These are phyloP conservation scores for Otus sunia DNA, from an alignment of 2,113 vertebrate species.

Conservation along the genomic window DNA sequence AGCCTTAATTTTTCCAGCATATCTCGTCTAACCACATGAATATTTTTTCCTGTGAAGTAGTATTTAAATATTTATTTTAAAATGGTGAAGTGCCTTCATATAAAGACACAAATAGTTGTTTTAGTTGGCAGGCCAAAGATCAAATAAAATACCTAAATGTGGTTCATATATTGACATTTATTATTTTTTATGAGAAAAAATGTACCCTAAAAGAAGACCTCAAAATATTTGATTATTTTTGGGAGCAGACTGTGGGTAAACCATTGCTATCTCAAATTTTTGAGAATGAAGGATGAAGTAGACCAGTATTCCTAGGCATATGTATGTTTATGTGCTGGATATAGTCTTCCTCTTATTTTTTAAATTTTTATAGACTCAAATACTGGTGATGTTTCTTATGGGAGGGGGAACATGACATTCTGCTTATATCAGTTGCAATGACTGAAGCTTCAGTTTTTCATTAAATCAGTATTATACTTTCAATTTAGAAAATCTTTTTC, in stretches of 20 bases:
- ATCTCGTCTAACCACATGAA: conserved; percentile 59
- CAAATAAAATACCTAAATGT: conserved; percentile 23
- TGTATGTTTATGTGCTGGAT: neutral
- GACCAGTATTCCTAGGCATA: neutral
- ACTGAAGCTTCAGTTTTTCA: neutral
- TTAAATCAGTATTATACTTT: neutral
- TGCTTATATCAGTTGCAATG: neutral
- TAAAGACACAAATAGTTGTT: conserved; percentile 49
- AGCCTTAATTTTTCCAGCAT: conserved; percentile 45
- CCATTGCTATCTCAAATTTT: neutral
- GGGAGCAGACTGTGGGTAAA: neutral
- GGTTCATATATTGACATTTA: conserved; percentile 8
- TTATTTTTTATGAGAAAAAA: conserved; percentile 43
- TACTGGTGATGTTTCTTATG: neutral
- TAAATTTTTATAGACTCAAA: neutral
- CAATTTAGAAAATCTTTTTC: neutral
- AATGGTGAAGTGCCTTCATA: conserved; percentile 26
- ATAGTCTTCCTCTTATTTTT: neutral
- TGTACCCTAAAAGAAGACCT: neutral
- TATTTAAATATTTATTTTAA: conserved; percentile 71
- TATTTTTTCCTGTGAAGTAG: conserved; percentile 58
- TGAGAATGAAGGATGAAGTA: neutral
- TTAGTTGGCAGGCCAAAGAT: conserved; percentile 9
- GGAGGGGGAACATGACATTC: neutral
- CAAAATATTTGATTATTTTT: neutral